phyloP scores from a whole-genome alignment of 2,113 vertebrate species.

The Elgaria multicarinata region DNA sequence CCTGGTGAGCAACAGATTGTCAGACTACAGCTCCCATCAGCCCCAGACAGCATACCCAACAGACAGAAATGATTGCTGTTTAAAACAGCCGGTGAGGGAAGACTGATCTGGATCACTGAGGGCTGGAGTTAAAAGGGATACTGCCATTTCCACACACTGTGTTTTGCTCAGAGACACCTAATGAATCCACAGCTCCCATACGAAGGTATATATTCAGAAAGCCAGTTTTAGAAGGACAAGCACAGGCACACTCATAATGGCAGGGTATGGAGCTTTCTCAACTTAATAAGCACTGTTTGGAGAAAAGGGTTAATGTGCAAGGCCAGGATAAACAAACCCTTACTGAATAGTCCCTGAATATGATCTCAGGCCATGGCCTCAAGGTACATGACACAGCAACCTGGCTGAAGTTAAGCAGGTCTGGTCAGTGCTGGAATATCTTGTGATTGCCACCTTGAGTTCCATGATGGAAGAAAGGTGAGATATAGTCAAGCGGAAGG shows the following conservation, averaged over 20 bases:
- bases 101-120: background rate
- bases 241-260: background rate
- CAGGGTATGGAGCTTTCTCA: background rate
- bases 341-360: background rate
- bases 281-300: background rate
- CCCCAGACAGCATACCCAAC: too few relatives aligned
- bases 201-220: background rate
- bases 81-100: too few relatives aligned
- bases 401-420: background rate
- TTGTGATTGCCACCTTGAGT: background rate
- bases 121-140: background rate
- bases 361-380: background rate
- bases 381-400: background rate
- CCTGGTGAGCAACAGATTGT: too few relatives aligned
- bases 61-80: too few relatives aligned
- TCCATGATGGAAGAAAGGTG: background rate
- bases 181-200: background rate
- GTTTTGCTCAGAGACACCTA: background rate
- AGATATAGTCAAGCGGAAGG: background rate
- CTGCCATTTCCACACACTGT: background rate
- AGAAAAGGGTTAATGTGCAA: background rate
- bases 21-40: too few relatives aligned
- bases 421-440: background rate
- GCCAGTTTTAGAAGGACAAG: background rate
- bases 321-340: background rate